phyloP scores from a whole-genome alignment of 2,888 invertebrate species.

The Brachynemurus nebulosus region DNA sequence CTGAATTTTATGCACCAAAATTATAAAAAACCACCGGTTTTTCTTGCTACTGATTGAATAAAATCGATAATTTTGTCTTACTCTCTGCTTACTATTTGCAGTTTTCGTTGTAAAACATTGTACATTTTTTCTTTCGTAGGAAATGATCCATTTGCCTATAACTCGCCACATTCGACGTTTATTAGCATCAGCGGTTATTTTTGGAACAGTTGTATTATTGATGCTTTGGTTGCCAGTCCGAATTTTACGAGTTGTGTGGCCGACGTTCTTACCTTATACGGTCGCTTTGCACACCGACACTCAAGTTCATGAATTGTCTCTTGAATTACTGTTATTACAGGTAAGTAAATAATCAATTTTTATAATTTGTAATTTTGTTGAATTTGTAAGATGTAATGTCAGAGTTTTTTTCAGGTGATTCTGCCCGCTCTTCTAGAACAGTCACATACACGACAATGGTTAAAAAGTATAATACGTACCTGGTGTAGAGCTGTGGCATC shows the following conservation, averaged over 20 bases:
- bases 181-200: conserved; percentile 85
- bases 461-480: conserved; percentile 73
- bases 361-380: background rate
- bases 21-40: too few species aligned
- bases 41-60: too few species aligned
- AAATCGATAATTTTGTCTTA: too few species aligned
- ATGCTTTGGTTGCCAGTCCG: conserved; percentile 94
- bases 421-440: conserved; percentile 93
- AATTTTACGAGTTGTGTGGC: conserved; percentile 64
- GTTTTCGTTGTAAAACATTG: too few species aligned
- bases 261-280: conserved; percentile 89
- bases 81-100: too few species aligned
- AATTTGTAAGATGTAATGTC: conserved; percentile 2
- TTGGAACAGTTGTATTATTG: conserved; percentile 88
- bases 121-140: conserved; percentile 33
- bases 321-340: conserved; percentile 83
- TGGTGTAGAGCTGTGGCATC: conserved; percentile 83
- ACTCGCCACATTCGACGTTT: conserved; percentile 80
- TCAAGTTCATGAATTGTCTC: conserved; percentile 84
- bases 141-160: conserved; percentile 96
- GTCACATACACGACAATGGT: conserved; percentile 87
- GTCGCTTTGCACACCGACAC: conserved; percentile 71
- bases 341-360: conserved; percentile 28
- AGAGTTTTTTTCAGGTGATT: conserved; percentile 48
- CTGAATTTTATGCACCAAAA: too few species aligned